Conservation (phyloP, 2,113 vertebrate genomes). For the Prinia subflava region DNA sequence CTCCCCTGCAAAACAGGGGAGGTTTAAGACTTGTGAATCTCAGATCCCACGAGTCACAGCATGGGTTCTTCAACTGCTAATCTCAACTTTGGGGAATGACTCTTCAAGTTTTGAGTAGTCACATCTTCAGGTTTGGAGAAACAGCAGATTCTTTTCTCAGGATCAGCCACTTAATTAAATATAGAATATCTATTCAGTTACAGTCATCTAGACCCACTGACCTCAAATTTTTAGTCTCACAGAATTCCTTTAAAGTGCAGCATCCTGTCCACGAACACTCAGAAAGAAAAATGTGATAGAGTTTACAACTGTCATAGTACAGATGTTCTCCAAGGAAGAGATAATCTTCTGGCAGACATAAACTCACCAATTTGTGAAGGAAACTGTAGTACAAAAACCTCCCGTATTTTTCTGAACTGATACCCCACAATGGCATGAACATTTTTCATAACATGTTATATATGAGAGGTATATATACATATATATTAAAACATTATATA, state of each 20-base stretch:
- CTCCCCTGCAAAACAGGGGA: neutral
- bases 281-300: constrained; percentile 36
- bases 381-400: neutral
- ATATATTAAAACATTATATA: no score
- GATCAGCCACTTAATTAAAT: constrained; percentile 16
- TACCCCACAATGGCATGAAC: neutral
- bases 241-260: constrained; percentile 16
- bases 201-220: neutral
- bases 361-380: neutral
- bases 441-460: neutral
- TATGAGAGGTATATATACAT: neutral
- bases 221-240: neutral
- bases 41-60: neutral
- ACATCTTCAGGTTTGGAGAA: neutral
- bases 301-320: constrained; percentile 28
- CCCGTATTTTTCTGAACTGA: constrained; percentile 13
- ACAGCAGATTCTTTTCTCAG: constrained; percentile 6
- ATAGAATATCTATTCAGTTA: neutral
- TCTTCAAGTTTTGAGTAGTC: neutral
- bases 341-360: constrained; percentile 32
- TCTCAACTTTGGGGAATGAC: neutral
- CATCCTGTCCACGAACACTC: neutral
- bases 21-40: neutral
- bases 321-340: neutral
- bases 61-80: neutral